Base-by-base conservation (phyloP, 2,113 vertebrate genomes). In the Leucoraja erinaceus region DNA sequence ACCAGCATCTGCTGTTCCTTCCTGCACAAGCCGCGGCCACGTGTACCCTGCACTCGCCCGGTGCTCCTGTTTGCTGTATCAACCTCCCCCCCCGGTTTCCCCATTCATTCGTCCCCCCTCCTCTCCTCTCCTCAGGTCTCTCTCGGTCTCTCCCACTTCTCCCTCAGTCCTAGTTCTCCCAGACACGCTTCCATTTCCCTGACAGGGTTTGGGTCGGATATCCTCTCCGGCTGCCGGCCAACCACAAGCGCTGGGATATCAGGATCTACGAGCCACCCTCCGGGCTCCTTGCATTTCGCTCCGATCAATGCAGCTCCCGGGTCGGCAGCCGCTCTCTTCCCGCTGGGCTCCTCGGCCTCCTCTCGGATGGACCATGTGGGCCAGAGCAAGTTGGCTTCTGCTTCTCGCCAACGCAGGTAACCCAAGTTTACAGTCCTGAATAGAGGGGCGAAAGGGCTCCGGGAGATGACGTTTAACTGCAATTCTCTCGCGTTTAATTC, bases 171-270 rank as follows among this genome's bases (percentile, higher is more conserved):
- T 47, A 47, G 38, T 3, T 47, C 38, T 47, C 38, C 38, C 38
- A 47, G 38, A 25, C 18, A 20, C 79, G 12, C 16, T 56, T 38
- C 2, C 38, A 4, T 59, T 59, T 38, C 86, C 63, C 63, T 33
- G 61, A 68, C 61, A 5, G 54, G 16, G 4, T 68, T 16, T 0
- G 14, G 9, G 63, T 38, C 66, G 90, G 90, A 91, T 74, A 72
- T 91, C 90, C 90, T 91, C 38, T 91, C 33, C 28, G 59, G 12
- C 66, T 54, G 31, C 33, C 90, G n/a, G 31, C 88, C 88, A 70
- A 38, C n/a, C 86, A 90, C 59, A 63, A 56, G 61, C 0, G 61
- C 25, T 86, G 56, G n/a, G 83, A 63, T 31, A 31, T 63, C 83
- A 10, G 25, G 10, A n/a, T 12, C 83, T 0, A 5, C 54, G 79